Conservation (phyloP, 2,888 invertebrate species). For the Calliphora vomitoria region DNA sequence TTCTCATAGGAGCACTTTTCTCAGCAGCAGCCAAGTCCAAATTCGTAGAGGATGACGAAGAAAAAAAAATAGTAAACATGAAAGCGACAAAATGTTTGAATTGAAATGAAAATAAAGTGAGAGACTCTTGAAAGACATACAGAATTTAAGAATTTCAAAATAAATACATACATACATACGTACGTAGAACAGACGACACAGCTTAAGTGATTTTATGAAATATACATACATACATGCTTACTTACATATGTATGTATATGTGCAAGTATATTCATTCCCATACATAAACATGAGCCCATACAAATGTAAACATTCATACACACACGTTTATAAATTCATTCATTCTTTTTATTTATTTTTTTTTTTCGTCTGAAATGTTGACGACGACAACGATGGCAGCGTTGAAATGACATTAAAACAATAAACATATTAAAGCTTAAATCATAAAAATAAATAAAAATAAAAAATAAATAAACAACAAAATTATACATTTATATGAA, state of each 20-base stretch:
- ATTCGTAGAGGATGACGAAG: no score
- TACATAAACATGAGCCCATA: slow-evolving; percentile 31
- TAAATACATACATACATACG: not conserved
- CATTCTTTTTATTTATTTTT: slow-evolving; percentile 22
- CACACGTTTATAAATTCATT: slow-evolving; percentile 12
- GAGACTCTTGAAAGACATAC: not conserved
- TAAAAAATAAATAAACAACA: not conserved
- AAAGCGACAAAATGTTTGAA: slow-evolving; percentile 23
- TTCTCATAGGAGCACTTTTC: slow-evolving; percentile 49
- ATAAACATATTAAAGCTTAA: slow-evolving; percentile 68
- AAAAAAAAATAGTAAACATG: not conserved
- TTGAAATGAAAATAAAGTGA: slow-evolving; percentile 30
- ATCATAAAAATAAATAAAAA: slow-evolving; percentile 63
- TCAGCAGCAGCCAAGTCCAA: not conserved
- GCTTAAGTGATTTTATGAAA: slow-evolving; percentile 33
- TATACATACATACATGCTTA: slow-evolving; percentile 15
- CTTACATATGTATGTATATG: slow-evolving; percentile 2
- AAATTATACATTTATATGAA: slow-evolving; percentile 28
- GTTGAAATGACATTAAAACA: slow-evolving; percentile 69
- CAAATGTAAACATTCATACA: slow-evolving; percentile 28
- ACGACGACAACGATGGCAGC: slow-evolving; percentile 35
- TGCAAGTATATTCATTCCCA: not conserved
- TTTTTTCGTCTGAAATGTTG: slow-evolving; percentile 34
- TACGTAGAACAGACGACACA: not conserved
- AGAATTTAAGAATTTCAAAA: slow-evolving; percentile 13